Evolutionary conservation across 2,113 vertebrate genomes (phyloP).

Genomic region (Aplodontia rufa): DNA sequence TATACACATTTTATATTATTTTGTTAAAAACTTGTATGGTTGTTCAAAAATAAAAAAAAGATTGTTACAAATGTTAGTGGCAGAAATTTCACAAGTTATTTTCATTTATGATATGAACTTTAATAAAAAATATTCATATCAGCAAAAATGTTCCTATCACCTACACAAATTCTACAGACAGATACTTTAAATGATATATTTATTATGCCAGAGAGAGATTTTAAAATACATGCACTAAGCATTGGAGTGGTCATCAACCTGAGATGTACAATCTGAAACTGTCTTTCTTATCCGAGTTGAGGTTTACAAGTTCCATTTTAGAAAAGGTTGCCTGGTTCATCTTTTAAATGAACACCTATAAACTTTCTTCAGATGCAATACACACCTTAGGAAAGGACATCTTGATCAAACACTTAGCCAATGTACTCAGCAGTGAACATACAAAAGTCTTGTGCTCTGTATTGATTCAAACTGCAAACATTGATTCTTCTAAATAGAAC

Average conservation of each 20-base stretch:
- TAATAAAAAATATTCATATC: background rate
- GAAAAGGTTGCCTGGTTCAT: slow-evolving; percentile 24
- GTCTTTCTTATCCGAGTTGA: slow-evolving; percentile 8
- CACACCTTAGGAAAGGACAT: background rate
- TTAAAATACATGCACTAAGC: background rate
- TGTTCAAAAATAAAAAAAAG: too few species aligned
- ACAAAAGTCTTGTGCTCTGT: background rate
- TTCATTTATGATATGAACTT: slow-evolving; percentile 7
- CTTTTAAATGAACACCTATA: slow-evolving; percentile 31
- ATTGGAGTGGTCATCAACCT: background rate
- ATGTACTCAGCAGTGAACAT: background rate
- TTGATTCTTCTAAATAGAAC: background rate
- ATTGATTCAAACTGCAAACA: slow-evolving; percentile 29
- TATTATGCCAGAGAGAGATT: background rate
- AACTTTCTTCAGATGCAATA: background rate
- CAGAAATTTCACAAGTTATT: background rate
- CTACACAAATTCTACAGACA: background rate
- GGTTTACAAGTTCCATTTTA: background rate
- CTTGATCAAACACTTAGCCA: slow-evolving; percentile 39
- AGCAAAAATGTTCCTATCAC: background rate
- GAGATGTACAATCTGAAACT: background rate
- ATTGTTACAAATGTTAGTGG: background rate
- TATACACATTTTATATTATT: too few species aligned
- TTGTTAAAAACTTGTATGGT: too few species aligned
- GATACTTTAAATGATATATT: slow-evolving; percentile 20